Conservation (phyloP, 2,113 vertebrate species). For the Esox niger region DNA sequence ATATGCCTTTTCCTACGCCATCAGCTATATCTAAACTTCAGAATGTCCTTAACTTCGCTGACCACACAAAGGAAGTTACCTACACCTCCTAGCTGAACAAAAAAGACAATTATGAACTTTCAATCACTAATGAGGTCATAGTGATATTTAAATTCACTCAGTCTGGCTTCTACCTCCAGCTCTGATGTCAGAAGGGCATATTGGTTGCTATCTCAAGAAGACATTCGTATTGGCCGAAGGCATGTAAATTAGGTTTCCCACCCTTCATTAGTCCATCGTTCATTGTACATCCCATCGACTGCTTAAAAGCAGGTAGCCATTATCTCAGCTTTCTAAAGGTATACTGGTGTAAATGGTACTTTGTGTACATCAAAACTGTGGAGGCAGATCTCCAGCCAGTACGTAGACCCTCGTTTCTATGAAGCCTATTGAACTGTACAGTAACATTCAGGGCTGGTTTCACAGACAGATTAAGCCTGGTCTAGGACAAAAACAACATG, state of each 20-base stretch:
- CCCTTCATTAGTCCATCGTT: not conserved
- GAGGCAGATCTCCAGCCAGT: too few species aligned
- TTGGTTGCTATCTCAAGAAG: not conserved
- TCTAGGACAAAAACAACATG: too few species aligned
- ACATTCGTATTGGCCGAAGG: not conserved
- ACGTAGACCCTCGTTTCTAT: too few species aligned
- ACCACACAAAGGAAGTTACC: conserved; percentile 18
- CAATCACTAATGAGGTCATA: conserved; percentile 41
- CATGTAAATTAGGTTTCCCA: not conserved
- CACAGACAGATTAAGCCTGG: too few species aligned
- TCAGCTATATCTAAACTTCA: conserved; percentile 6
- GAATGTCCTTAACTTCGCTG: conserved; percentile 28
- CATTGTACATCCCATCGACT: too few species aligned
- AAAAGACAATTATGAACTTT: conserved; percentile 39
- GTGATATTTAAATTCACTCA: conserved; percentile 34
- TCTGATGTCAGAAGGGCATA: conserved; percentile 24
- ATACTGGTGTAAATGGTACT: too few species aligned
- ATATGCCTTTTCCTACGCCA: not conserved
- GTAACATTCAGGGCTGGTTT: too few species aligned
- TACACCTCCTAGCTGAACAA: not conserved
- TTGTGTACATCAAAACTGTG: too few species aligned
- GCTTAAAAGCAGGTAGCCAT: too few species aligned
- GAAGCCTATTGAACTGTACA: too few species aligned
- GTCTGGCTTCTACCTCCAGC: conserved; percentile 20
- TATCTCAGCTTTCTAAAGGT: too few species aligned